Evolutionary conservation across 2,797 vertebrate species (phyloP), one percentile per base, ranked within the genome.

Genomic region (Crenichthys baileyi): DNA sequence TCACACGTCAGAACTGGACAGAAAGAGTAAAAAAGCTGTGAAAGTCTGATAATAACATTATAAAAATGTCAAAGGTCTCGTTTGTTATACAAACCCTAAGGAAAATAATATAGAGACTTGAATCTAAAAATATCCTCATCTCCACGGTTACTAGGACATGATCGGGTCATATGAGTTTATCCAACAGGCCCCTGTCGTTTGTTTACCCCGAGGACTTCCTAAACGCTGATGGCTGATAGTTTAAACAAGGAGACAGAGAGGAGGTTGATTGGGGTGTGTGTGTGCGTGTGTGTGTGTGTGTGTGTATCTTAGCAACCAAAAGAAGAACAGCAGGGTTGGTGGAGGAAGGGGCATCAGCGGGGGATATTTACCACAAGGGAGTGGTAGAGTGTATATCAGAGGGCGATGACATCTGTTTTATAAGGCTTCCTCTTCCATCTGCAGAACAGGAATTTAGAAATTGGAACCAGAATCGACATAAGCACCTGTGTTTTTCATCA

Each of bases 141-240:
- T 83, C n/a, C 39, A 31, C 2, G 3, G 83, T 91, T 91, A 85
- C 88, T 85, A 84, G 73, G 83, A 89, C 83, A 73, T 73, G 71
- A 50, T 74, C 24, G 76, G 87, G 90, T 87, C 87, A 89, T 91
- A 81, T 79, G 80, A 84, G 89, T 90, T 90, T 81, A 79, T 79
- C 80, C 73, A 74, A 63, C 77, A 91, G 85, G 88, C 87, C 88
- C 79, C 70, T 85, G 82, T 55, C 73, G 29, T 87, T 87, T 92
- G 92, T 95, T 94, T 94, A 94, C 77, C 82, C 83, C 83, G 44
- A 13, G 79, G 75, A 85, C 87, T 94, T 95, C 94, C 94, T 94
- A 93, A 92, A 94, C 85, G 87, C 91, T 92, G 93, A 94, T 90
- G 92, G 91, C 79, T 91, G 85, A 94, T 87, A 76, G 84, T 94